Base-by-base conservation (phyloP, 2,888 invertebrate species). In the Priocnemis perturbator region DNA sequence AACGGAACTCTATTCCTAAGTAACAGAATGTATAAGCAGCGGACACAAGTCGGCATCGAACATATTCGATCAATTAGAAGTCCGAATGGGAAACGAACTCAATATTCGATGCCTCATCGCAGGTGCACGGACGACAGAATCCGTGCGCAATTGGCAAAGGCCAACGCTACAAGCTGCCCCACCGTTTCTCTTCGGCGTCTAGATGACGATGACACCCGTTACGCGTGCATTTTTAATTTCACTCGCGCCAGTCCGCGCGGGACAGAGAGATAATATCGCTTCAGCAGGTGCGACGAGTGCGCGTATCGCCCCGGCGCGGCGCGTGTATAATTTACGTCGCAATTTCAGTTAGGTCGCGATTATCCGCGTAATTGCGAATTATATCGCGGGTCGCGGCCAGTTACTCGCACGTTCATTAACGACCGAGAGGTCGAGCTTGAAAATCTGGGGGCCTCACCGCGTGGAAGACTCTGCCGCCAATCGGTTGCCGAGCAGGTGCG, bases 321-420 rank as follows among this genome's bases (percentile, higher is more conserved):
- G 58, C 58, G 63, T 67, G 59, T 67, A 75, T 73, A 73, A 75
- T 76, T 70, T 64, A 59, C 44, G 19, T 19, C 15, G 61, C 60
- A 66, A 69, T 76, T 75, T 63, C 63, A 63, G 66, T 53, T 63
- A 60, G 56, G 37, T 59, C 55, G 55, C 66, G 45, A 73, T 63
- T 68, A 67, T 65, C 37, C 67, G 48, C 50, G 53, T 64, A 73
- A 75, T 68, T 75, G 63, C 64, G 52, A 68, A 75, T 76, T 75
- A 72, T 71, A 69, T 69, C 47, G 47, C 23, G 23, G 52, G 37
- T 37, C 37, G 37, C 37, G 37, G 11, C 11, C 37, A 11, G 11
- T 37, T 11, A 7, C 37, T 37, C 37, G 50, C 50, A 15, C 45
- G 60, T 56, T 69, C 66, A 50, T 74, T 67, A 69, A 15, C 65